phyloP scores from a whole-genome alignment of 2,888 invertebrate genomes.

The Actias luna region DNA sequence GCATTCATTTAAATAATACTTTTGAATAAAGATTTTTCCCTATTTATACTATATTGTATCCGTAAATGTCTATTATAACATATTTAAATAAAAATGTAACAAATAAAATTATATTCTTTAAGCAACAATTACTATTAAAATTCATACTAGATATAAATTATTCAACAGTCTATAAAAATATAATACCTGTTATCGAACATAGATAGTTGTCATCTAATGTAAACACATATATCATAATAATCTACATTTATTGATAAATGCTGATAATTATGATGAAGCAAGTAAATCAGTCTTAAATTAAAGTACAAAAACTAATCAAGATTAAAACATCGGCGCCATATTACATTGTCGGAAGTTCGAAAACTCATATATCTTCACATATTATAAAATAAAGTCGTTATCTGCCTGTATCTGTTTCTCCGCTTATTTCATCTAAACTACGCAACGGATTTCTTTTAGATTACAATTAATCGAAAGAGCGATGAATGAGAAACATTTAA shows the following conservation, averaged over 20 bases:
- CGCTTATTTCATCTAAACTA: no score
- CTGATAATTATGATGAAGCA: background rate
- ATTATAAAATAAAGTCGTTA: no score
- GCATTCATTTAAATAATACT: background rate
- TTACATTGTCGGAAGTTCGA: background rate
- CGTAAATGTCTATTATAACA: background rate
- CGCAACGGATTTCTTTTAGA: no score
- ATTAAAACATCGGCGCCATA: background rate
- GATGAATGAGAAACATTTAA: no score
- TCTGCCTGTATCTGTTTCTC: no score
- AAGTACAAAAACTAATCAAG: background rate
- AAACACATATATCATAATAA: conserved; percentile 1
- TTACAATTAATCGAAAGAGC: no score
- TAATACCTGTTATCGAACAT: background rate
- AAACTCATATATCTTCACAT: no score
- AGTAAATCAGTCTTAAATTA: background rate
- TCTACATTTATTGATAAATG: background rate
- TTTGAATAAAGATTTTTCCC: background rate
- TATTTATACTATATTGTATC: background rate
- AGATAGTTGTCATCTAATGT: background rate
- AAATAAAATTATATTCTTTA: background rate
- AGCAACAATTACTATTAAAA: no score
- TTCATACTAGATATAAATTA: background rate
- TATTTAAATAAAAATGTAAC: background rate
- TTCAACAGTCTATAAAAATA: background rate